These are phyloP conservation scores for Oedothorax gibbosus DNA, from an alignment of 1,140 invertebrate genomes.

Conservation along the genomic window DNA sequence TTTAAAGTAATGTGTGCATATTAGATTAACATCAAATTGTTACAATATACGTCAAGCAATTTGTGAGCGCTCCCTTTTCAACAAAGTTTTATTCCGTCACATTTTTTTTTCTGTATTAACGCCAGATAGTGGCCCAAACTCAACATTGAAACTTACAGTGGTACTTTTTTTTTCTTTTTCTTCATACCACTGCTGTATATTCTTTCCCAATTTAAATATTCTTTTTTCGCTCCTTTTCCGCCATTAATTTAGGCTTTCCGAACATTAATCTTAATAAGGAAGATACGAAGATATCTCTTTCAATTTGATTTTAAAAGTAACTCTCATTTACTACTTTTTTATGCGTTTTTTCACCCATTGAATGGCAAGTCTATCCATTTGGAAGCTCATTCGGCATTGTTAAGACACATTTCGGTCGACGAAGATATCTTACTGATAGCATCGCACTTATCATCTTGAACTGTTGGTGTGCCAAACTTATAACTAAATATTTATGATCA, in stretches of 20 bases:
- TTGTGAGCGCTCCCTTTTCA: background rate
- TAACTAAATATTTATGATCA: too few species aligned
- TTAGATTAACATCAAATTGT: too few species aligned
- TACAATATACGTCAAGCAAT: background rate
- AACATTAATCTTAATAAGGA: constrained; percentile 56
- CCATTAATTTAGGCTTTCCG: constrained; percentile 39
- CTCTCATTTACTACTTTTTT: constrained; percentile 32
- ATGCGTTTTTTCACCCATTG: background rate
- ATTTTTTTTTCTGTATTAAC: constrained; percentile 23
- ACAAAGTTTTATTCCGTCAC: background rate
- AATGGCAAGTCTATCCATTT: constrained; percentile 10
- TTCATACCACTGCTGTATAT: constrained; percentile 21
- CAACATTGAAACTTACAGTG: constrained; percentile 2
- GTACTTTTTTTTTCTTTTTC: background rate
- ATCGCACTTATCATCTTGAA: constrained; percentile 46
- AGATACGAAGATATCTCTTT: constrained; percentile 37
- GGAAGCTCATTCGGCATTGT: background rate
- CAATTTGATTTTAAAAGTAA: constrained; percentile 55
- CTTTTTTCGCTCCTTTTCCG: constrained; percentile 32
- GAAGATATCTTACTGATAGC: constrained; percentile 9
- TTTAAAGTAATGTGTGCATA: too few species aligned
- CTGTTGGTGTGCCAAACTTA: background rate
- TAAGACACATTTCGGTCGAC: constrained; percentile 17
- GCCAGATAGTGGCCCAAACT: constrained; percentile 19
- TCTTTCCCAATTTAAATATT: constrained; percentile 49